Conservation (phyloP, 1,140 invertebrate genomes). For the Mycetomoellerius zeteki region DNA sequence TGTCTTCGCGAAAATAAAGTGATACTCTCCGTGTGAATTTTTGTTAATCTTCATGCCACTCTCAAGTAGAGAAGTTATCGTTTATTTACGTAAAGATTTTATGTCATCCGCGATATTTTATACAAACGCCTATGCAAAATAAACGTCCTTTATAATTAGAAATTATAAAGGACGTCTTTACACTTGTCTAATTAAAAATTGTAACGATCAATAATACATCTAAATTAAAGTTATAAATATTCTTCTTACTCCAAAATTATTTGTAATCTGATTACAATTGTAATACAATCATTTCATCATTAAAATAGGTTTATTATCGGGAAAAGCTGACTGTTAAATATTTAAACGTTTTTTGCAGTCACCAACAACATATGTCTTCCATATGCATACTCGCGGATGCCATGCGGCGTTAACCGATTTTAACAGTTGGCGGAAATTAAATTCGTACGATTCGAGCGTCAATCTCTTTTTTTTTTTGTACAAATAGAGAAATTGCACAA, state of each 20-base stretch:
- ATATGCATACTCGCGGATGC: not conserved
- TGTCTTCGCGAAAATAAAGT: conserved; percentile 1
- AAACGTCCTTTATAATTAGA: not conserved
- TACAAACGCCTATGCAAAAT: not conserved
- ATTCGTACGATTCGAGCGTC: not conserved
- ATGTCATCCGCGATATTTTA: conserved; percentile 1
- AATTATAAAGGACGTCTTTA: no score
- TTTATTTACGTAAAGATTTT: not conserved
- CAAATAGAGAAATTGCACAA: not conserved
- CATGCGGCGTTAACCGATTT: not conserved
- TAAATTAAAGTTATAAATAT: not conserved
- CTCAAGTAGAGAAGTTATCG: not conserved
- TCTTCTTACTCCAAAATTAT: not conserved
- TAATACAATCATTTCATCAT: not conserved
- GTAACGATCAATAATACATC: not conserved
- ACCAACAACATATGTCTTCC: not conserved
- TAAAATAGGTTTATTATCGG: not conserved
- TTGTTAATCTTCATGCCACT: not conserved
- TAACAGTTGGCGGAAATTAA: conserved; percentile 6
- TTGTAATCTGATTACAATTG: not conserved
- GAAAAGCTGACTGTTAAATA: not conserved
- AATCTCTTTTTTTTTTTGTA: not conserved
- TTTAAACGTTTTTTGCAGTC: conserved; percentile 3
- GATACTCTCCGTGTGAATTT: not conserved
- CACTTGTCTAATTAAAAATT: not conserved